Evolutionary conservation across 1,140 invertebrate species (phyloP).

Genomic region (Drosophila nigromelanica): DNA sequence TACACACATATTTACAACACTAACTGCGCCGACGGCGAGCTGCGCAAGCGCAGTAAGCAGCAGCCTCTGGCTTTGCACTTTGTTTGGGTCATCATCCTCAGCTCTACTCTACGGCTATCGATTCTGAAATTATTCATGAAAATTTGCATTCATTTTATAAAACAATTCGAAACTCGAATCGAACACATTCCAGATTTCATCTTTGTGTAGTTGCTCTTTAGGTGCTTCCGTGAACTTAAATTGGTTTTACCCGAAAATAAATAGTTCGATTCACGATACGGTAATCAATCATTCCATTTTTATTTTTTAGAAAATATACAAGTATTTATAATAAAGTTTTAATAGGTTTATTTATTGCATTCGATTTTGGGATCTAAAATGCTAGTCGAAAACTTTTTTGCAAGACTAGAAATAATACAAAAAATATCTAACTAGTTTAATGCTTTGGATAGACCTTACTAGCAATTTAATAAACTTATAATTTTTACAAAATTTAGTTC

Average conservation of each 20-base stretch:
- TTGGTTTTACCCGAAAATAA: slow-evolving; percentile 97
- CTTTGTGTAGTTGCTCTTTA: slow-evolving; percentile 88
- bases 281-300: slow-evolving; percentile 84
- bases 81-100: too few relatives aligned
- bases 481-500: too few relatives aligned
- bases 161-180: background rate
- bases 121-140: too few relatives aligned
- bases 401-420: too few relatives aligned
- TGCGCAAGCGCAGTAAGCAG: slow-evolving; percentile 7
- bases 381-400: too few relatives aligned
- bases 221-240: slow-evolving; percentile 91
- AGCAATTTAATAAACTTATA: too few relatives aligned
- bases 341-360: too few relatives aligned
- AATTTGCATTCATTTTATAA: background rate
- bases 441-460: background rate
- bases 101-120: too few relatives aligned
- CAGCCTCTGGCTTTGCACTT: background rate
- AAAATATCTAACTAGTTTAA: too few relatives aligned
- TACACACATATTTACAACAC: background rate
- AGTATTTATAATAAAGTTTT: too few relatives aligned
- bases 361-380: too few relatives aligned
- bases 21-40: background rate
- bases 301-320: too few relatives aligned
- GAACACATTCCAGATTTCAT: background rate
- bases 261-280: slow-evolving; percentile 92